Base-by-base conservation (phyloP, 2,888 invertebrate species). In the Lacanobia wlatinum region DNA sequence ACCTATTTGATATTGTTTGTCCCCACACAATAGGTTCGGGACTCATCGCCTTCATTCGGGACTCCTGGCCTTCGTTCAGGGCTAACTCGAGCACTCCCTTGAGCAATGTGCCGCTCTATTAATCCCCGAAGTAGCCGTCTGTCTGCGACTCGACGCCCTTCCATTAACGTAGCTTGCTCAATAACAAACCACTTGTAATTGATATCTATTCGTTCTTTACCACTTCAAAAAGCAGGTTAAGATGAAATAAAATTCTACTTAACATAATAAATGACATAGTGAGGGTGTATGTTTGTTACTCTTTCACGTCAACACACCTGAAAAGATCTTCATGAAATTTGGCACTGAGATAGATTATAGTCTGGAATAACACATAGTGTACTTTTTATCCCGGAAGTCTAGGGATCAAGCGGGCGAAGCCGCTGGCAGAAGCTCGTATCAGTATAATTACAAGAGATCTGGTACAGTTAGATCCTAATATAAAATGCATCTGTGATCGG, bases 61-160 rank as follows among this genome's bases (percentile, higher is more conserved):
- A 40, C 52, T 48, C 63, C 10, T 67, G 23, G 56, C 34, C 18
- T 50, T 28, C 53, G 53, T 56, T 66, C 63, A 64, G 69, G 69
- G 78, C 59, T 53, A 9, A 7, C 9, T 21, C 34, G 21, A 38
- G 50, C 55, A 23, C 38, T 72, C 78, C 65, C 73, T 73, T 67
- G 69, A 50, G 70, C 55, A 80, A 80, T 52, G 73, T 68, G 52
- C 55, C 67, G 79, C 67, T 80, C 80, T 73, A 62, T 65, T 78
- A 73, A 78, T 50, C 23, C 16, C 43, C 21, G 1, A 48, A 67
- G 48, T 59, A 72, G 59, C 46, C 23, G 59, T 1, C 58, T 76
- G 71, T 65, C 64, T 58, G 59, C 59, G 38, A 59, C 40, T 71
- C 28, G 28, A 21, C 50, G 64, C 67, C 23, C 58, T 48, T 65